Base-by-base conservation (phyloP, 2,797 vertebrate species). In the Ctenopoma kingsleyae region DNA sequence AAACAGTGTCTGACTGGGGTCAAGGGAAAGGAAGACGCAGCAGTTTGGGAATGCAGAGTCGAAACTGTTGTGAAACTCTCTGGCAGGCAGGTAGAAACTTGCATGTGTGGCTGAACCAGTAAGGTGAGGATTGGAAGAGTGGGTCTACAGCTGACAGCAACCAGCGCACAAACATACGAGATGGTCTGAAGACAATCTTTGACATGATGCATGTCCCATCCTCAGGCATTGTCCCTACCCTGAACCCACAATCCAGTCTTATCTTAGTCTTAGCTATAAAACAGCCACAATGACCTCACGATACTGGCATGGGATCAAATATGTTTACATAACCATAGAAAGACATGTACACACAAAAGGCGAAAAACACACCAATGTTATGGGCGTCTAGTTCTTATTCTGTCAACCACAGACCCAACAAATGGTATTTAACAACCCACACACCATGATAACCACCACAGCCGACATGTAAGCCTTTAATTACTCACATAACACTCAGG, bases 21-120 rank as follows among this genome's bases (percentile, higher is more conserved):
- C 27, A 16, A 25, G 6, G 40, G 46, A 58, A 11, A 54, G 11
- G 71, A 72, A 69, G 51, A 87, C 66, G 56, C 63, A 84, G 76
- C 38, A 48, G 57, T 84, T 83, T 61, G 83, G 80, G 90, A 90
- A 90, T 89, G 87, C 46, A 78, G 68, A 85, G 78, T 53, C 86
- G 92, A 95, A 95, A 95, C 93, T 89, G 27, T 80, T 83, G 86
- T 83, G 92, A 92, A 94, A 94, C 86, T 67, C 32, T 56, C 48
- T 56, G 59, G 30, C 81, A 73, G 81, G 80, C 93, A 91, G 66
- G 91, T 80, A 91, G 90, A 93, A 94, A 95, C 93, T 67, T 86
- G 91, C 53, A 50, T n/a, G 66, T 86, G 94, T 90, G 82, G 93
- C 78, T 86, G 81, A 95, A 95, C 95, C 93, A 81, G 94, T 54